Evolutionary conservation across 2,113 vertebrate species (phyloP).

Genomic region (Xenopus borealis): DNA sequence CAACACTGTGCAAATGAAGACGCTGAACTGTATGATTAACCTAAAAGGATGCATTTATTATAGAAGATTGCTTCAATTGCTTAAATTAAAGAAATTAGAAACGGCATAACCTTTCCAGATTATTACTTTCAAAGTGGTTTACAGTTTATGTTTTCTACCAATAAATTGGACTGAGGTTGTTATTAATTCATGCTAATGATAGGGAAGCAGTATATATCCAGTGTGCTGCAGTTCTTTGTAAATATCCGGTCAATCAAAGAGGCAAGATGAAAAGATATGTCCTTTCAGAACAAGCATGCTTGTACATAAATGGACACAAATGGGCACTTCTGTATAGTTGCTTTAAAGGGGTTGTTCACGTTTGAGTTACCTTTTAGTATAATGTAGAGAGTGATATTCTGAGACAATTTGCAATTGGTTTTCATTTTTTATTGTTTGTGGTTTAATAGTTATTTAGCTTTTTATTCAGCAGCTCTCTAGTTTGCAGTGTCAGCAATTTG

Average conservation of each 20-base stretch:
- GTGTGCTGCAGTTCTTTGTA: not conserved
- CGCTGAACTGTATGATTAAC: slow-evolving; percentile 33
- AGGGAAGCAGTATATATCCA: slow-evolving; percentile 14
- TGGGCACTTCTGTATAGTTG: too few species aligned
- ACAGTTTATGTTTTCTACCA: slow-evolving; percentile 22
- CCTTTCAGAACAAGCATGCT: too few species aligned
- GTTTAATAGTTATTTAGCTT: too few species aligned
- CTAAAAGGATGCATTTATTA: slow-evolving; percentile 39
- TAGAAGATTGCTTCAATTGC: slow-evolving; percentile 25
- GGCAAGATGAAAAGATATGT: slow-evolving; percentile 8
- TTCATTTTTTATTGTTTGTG: too few species aligned
- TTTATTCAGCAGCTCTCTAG: too few species aligned
- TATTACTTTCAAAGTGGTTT: slow-evolving; percentile 3
- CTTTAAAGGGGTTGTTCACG: too few species aligned
- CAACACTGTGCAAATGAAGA: not conserved
- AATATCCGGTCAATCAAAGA: slow-evolving; percentile 11
- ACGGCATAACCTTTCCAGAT: slow-evolving; percentile 14
- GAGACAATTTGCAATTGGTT: too few species aligned
- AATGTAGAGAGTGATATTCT: too few species aligned
- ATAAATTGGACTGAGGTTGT: slow-evolving; percentile 24
- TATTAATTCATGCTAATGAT: not conserved
- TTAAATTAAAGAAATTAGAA: slow-evolving; percentile 26
- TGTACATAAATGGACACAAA: too few species aligned
- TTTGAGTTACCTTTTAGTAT: too few species aligned
- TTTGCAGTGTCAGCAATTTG: too few species aligned